Base-by-base conservation (phyloP, 2,113 vertebrate species). In the Bubo blakistoni region DNA sequence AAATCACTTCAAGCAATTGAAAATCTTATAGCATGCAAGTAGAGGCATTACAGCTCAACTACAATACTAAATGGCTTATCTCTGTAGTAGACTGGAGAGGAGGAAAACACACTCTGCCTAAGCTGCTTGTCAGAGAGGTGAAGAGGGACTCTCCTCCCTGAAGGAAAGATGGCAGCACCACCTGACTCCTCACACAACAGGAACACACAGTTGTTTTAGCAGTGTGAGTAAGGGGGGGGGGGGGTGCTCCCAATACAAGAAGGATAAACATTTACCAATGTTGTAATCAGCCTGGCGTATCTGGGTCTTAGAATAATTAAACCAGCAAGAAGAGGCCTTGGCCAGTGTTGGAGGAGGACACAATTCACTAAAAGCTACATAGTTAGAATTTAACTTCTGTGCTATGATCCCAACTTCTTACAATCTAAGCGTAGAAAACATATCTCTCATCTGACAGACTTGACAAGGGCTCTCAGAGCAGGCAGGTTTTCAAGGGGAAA, bases 291-390 rank as follows among this genome's bases (percentile, higher is more conserved):
- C 25, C 46, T 76, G 94, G 57, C 36, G 26, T 49, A 78, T 76
- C 70, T 87, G 78, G 67, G 44, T 92, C 71, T 71, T 57, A n/a
- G 44, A 97, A 97, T 97, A 84, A 97, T 97, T 97, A 96, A 96
- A 90, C 95, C 46, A 81, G 46, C 46, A 54, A 72, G 42, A 91
- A 65, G 47, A 58, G 63, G 7, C 62, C 34, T 51, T 86, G 85
- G 32, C 63, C 95, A 89, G 84, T 87, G 57, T 55, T 61, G 63
- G 63, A 63, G n/a, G 38, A 92, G 66, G 47, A 69, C 59, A 94
- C 40, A 63, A 81, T 44, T 88, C 13, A 27, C 34, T 66, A 70
- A 86, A 93, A 92, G 40, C 16, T 20, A 38, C 61, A 6, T 11
- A 81, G 96, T 93, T 94, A 92, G 82, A 87, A 52, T 95, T 96